A percentile compares a stretch with the other conserved stretches of the same genome.
Conservation (phyloP, 2,113 vertebrate species). For the Camarhynchus parvulus region DNA sequence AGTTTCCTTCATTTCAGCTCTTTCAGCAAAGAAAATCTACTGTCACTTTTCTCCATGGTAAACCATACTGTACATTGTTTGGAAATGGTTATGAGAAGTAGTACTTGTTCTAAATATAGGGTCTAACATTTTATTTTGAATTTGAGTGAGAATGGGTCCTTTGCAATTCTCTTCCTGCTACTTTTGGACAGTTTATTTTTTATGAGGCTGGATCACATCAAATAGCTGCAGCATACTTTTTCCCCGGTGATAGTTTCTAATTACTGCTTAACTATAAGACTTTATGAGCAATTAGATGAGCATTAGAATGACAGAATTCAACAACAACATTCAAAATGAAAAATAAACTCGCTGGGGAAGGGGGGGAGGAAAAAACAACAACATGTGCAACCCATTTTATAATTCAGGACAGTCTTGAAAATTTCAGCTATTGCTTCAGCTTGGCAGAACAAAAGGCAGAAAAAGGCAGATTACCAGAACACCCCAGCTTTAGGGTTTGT, state of each 20-base stretch:
- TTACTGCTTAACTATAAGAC: neutral
- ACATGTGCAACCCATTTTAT: conserved; percentile 31
- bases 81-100: neutral
- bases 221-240: neutral
- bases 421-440: conserved; percentile 15
- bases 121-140: neutral
- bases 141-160: neutral
- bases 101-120: neutral
- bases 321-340: neutral
- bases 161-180: neutral
- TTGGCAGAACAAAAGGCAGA: neutral
- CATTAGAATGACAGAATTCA: neutral
- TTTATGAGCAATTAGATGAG: neutral
- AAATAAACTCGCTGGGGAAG: neutral
- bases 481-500: neutral
- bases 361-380: neutral
- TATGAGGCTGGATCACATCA: neutral
- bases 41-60: neutral
- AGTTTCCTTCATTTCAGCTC: neutral
- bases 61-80: neutral
- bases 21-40: neutral
- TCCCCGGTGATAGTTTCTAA: neutral
- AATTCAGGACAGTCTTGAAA: conserved; percentile 6
- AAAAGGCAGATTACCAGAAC: neutral
- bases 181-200: neutral